A percentile compares a stretch with the other conserved stretches of the same genome.
Evolutionary conservation across 1,140 invertebrate species (phyloP).

Genomic region (Helicoverpa zea): DNA sequence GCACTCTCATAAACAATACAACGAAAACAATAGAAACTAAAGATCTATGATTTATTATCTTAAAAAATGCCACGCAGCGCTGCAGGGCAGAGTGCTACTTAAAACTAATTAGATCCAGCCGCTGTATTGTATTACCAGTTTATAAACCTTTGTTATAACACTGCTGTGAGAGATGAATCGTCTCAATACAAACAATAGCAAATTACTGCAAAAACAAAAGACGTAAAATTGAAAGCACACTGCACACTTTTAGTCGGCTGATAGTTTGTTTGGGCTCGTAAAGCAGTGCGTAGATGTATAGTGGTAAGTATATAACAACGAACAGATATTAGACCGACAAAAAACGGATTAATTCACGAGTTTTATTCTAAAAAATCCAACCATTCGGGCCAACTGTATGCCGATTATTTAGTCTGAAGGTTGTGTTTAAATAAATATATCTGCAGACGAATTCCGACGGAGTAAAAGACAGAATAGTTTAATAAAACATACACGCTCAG

Average conservation of each 20-base stretch:
- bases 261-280: no score
- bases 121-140: constrained; percentile 57
- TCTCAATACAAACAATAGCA: constrained; percentile 48
- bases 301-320: no score
- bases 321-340: no score
- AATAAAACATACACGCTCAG: constrained; percentile 56
- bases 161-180: constrained; percentile 32
- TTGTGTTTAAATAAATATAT: constrained; percentile 15
- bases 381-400: no score
- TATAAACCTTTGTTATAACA: constrained; percentile 52
- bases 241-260: no score
- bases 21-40: neutral
- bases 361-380: no score
- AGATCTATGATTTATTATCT: constrained; percentile 1
- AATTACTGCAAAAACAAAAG: constrained; percentile 48
- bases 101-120: constrained; percentile 51
- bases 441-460: constrained; percentile 50
- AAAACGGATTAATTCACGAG: no score
- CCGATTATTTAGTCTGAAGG: no score
- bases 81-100: constrained; percentile 16
- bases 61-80: constrained; percentile 18
- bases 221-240: constrained; percentile 47
- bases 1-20: neutral
- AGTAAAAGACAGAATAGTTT: constrained; percentile 58
- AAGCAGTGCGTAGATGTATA: no score